phyloP scores from a whole-genome alignment of 2,797 vertebrate genomes.

The Fringilla coelebs region DNA sequence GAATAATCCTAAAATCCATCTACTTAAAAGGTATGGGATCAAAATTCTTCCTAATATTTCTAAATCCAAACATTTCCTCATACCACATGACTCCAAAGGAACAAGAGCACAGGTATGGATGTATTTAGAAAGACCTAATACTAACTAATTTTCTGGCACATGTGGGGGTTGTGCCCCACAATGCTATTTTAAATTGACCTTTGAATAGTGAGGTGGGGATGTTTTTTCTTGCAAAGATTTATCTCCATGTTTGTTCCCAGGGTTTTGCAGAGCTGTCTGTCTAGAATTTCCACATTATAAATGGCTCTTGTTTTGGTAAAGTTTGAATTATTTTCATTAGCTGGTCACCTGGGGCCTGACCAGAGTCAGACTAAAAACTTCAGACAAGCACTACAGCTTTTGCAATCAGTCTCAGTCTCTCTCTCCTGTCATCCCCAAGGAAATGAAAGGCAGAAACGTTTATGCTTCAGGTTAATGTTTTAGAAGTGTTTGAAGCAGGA shows the following conservation, averaged over 20 bases:
- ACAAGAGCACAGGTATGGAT: not conserved
- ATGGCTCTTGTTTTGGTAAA: conserved; percentile 77
- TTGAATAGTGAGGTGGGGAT: not conserved
- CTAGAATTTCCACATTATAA: conserved; percentile 77
- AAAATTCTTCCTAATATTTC: not conserved
- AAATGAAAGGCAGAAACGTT: conserved; percentile 70
- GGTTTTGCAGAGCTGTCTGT: conserved; percentile 70
- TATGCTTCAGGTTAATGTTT: conserved; percentile 60
- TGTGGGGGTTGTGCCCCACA: not conserved
- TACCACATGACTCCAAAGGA: not conserved
- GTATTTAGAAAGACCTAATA: not conserved
- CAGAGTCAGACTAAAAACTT: conserved; percentile 72
- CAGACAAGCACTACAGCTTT: conserved; percentile 75
- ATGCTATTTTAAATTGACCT: conserved; percentile 55
- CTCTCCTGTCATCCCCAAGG: conserved; percentile 66
- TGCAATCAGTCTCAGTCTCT: conserved; percentile 69
- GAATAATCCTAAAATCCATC: not conserved
- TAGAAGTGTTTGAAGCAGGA: conserved; percentile 63
- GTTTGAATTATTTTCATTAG: conserved; percentile 82
- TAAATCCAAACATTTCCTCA: not conserved
- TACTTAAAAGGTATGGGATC: not conserved
- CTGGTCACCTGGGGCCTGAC: conserved; percentile 76
- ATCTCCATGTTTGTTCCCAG: conserved; percentile 68
- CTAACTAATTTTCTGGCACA: conserved; percentile 21
- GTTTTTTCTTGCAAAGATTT: conserved; percentile 61